These are phyloP conservation scores for Apodemus agrarius DNA, from an alignment of 2,797 vertebrate species.

Conservation along the genomic window DNA sequence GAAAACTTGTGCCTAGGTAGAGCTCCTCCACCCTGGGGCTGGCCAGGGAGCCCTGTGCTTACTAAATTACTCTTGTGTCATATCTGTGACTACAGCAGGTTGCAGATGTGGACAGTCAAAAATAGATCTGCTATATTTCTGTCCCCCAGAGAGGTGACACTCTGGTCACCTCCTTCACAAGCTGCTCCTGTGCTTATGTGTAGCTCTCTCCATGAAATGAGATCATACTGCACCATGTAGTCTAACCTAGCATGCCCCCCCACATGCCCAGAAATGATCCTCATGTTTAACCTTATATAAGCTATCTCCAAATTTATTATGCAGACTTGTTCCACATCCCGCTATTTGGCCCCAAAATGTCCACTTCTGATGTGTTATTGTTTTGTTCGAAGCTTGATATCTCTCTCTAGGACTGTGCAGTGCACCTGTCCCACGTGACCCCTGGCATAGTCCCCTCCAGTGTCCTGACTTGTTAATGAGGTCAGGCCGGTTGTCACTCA, in stretches of 20 bases:
- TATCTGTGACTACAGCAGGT: not conserved
- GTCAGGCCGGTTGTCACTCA: constrained; percentile 1
- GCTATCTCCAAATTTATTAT: constrained; percentile 41
- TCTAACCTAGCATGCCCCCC: constrained; percentile 34
- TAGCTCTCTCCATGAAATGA: constrained; percentile 58
- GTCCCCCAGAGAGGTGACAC: not conserved
- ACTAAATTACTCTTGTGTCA: not conserved
- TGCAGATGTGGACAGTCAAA: not conserved
- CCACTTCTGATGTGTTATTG: not conserved
- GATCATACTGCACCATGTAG: constrained; percentile 40
- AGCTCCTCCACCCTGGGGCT: not conserved
- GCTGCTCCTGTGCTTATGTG: not conserved
- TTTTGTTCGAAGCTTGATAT: not conserved
- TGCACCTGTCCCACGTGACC: not conserved
- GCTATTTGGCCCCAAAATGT: constrained; percentile 10
- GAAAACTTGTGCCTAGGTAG: not conserved
- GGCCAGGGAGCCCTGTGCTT: not conserved
- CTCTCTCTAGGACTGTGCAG: not conserved
- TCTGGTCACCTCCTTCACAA: not conserved
- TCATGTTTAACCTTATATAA: constrained; percentile 38
- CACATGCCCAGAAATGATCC: not conserved
- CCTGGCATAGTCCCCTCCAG: not conserved
- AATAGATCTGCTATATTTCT: not conserved
- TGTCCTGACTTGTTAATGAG: not conserved
- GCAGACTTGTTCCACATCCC: constrained; percentile 24